Percentiles rank a stretch among this genome's conserved stretches.
Evolutionary conservation across 2,797 vertebrate genomes (phyloP).

Genomic region (Tauraco hartlaubi): DNA sequence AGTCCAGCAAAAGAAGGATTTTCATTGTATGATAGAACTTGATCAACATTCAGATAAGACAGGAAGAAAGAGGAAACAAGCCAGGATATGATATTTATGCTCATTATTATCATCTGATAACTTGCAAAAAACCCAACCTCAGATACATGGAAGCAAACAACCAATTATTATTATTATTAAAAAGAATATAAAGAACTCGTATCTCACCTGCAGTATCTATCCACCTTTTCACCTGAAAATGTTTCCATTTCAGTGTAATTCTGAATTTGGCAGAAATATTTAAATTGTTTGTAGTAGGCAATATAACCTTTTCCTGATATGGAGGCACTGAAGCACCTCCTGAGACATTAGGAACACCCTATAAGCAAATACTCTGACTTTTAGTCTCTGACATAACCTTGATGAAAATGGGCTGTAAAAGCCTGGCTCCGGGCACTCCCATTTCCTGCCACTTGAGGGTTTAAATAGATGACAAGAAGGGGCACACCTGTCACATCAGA

Average conservation of each 20-base stretch:
- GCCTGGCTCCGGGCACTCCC: not conserved
- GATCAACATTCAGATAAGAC: not conserved
- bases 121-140: not conserved
- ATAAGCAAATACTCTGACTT: not conserved
- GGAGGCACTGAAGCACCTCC: fast-evolving
- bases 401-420: not conserved
- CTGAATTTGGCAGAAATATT: not conserved
- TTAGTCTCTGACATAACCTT: not conserved
- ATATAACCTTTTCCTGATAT: fast-evolving
- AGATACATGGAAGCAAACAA: fast-evolving
- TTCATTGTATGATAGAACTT: not conserved
- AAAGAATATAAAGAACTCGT: fast-evolving
- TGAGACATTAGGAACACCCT: not conserved
- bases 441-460: not conserved
- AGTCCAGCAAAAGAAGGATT: not conserved
- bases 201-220: not conserved
- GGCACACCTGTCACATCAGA: not conserved
- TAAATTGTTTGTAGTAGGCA: fast-evolving
- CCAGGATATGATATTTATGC: fast-evolving
- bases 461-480: not conserved
- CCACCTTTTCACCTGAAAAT: not conserved
- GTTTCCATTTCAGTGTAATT: fast-evolving
- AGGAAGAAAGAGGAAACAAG: not conserved
- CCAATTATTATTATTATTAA: not conserved
- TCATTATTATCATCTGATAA: not conserved